phyloP scores from a whole-genome alignment of 1,140 invertebrate genomes.

The Ostrea edulis region DNA sequence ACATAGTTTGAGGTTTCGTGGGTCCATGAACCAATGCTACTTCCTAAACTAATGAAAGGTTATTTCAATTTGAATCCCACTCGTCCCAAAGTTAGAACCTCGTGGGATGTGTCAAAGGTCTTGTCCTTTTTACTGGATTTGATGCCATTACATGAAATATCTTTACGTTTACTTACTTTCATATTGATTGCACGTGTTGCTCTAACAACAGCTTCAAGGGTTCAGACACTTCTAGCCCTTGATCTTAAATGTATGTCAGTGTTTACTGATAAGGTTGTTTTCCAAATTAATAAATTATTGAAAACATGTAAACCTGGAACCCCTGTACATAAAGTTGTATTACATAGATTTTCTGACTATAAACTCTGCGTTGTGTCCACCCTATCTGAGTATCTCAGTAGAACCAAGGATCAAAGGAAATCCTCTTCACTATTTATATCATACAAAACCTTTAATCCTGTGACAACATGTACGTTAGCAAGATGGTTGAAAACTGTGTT shows the following conservation, averaged over 20 bases:
- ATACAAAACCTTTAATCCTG: conserved; percentile 42
- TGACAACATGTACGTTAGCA: neutral
- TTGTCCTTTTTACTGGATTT: conserved; percentile 49
- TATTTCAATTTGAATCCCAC: conserved; percentile 55
- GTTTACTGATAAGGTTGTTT: neutral
- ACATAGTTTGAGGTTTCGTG: neutral
- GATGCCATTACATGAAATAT: conserved; percentile 23
- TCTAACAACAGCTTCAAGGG: conserved; percentile 48
- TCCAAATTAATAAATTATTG: conserved; percentile 24
- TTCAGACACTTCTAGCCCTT: conserved; percentile 47
- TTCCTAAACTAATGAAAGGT: conserved; percentile 57
- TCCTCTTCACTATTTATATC: conserved; percentile 43
- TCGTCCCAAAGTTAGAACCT: too few species aligned
- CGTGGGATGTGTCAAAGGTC: too few species aligned
- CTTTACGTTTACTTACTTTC: conserved; percentile 50
- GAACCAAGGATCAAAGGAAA: conserved; percentile 46
- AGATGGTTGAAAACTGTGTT: too few species aligned
- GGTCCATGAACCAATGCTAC: neutral
- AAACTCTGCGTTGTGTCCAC: conserved; percentile 38
- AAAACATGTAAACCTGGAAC: conserved; percentile 45
- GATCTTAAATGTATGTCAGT: conserved; percentile 44
- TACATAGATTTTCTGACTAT: neutral
- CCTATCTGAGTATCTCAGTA: conserved; percentile 40
- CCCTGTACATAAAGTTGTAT: too few species aligned
- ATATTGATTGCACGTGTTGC: conserved; percentile 49